phyloP scores from a whole-genome alignment of 2,797 vertebrate genomes.

The Lagodon rhomboides region DNA sequence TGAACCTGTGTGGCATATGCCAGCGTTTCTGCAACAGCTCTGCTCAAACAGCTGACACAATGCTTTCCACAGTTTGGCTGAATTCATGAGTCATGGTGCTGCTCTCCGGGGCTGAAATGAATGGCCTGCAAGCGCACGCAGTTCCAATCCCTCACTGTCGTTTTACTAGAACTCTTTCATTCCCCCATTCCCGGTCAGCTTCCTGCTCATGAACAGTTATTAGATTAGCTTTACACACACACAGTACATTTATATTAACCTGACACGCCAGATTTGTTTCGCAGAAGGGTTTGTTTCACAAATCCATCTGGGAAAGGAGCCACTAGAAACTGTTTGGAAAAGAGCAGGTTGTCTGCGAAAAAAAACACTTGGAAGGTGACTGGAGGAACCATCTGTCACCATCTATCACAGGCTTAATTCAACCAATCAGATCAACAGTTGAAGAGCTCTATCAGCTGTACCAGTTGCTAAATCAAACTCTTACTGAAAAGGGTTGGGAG shows the following conservation, averaged over 20 bases:
- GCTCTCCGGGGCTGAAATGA: slow-evolving; percentile 42
- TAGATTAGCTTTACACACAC: slow-evolving; percentile 5
- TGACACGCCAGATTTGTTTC: too few species aligned
- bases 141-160: slow-evolving; percentile 18
- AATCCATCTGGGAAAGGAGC: too few species aligned
- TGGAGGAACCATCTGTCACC: too few species aligned
- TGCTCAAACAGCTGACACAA: slow-evolving; percentile 68
- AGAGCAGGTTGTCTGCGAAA: too few species aligned
- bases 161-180: slow-evolving; percentile 10
- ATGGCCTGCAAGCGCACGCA: slow-evolving; percentile 29
- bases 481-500: too few species aligned
- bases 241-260: neutral
- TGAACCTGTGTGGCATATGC: slow-evolving; percentile 43
- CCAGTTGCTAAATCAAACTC: too few species aligned
- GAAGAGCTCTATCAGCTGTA: too few species aligned
- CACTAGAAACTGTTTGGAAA: too few species aligned
- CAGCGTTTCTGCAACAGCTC: slow-evolving; percentile 44
- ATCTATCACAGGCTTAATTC: too few species aligned
- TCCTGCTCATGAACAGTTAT: slow-evolving; percentile 1
- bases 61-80: slow-evolving; percentile 45
- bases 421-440: too few species aligned
- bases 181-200: slow-evolving; percentile 18
- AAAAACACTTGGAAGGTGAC: too few species aligned
- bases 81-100: slow-evolving; percentile 62
- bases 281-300: too few species aligned